Evolutionary conservation across 2,113 vertebrate genomes (phyloP).

Genomic region (Oncorhynchus kisutch): DNA sequence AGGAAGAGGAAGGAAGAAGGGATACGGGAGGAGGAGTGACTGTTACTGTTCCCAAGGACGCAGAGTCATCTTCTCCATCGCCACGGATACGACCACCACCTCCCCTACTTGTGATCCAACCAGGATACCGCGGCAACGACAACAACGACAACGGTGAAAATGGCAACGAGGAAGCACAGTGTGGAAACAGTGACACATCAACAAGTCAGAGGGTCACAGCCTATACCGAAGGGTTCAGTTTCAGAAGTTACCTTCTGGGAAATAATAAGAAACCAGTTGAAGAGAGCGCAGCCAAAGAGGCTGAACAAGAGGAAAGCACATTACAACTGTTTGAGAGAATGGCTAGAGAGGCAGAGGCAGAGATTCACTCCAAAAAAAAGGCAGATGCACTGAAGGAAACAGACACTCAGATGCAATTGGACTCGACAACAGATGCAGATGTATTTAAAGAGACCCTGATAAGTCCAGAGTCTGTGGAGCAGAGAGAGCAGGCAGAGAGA

Average conservation of each 20-base stretch:
- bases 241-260: slow-evolving; percentile 68
- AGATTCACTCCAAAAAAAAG: slow-evolving; percentile 18
- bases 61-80: slow-evolving; percentile 47
- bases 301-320: slow-evolving; percentile 5
- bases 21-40: slow-evolving; percentile 19
- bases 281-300: slow-evolving; percentile 21
- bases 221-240: slow-evolving; percentile 59
- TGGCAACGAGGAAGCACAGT: slow-evolving; percentile 53
- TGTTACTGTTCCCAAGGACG: slow-evolving; percentile 40
- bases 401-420: slow-evolving; percentile 6
- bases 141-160: slow-evolving; percentile 54
- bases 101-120: slow-evolving; percentile 47
- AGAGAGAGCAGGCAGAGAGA: slow-evolving; percentile 4
- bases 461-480: slow-evolving; percentile 6
- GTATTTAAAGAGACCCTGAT: slow-evolving; percentile 18
- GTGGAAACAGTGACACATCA: slow-evolving; percentile 62
- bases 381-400: slow-evolving; percentile 29
- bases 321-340: not conserved
- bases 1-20: slow-evolving; percentile 30
- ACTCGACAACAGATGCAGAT: slow-evolving; percentile 13
- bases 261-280: not conserved
- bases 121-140: slow-evolving; percentile 55
- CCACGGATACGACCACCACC: slow-evolving; percentile 2
- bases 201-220: slow-evolving; percentile 46
- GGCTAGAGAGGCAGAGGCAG: not conserved